Percentiles rank a stretch among this genome's conserved stretches.
These are phyloP conservation scores for Malthinus flaveolus DNA, from an alignment of 2,888 invertebrate genomes.

Conservation along the genomic window DNA sequence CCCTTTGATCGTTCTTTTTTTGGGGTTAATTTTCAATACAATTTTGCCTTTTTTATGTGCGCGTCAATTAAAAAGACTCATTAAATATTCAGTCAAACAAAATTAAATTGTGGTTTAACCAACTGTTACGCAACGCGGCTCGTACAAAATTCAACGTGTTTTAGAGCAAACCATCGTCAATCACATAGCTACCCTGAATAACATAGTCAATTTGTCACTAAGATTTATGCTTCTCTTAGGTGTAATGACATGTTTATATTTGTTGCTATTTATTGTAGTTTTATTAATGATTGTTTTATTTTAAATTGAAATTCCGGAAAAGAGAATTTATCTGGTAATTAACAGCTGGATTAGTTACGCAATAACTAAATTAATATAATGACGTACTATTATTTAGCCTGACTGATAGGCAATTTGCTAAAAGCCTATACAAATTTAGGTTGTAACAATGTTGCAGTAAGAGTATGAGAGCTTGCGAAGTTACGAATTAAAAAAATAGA, in stretches of 20 bases:
- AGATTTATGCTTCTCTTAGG: constrained; percentile 16
- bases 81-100: constrained; percentile 7
- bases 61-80: not conserved
- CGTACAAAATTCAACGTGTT: constrained; percentile 14
- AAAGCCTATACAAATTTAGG: no score
- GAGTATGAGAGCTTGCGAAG: no score
- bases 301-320: not conserved
- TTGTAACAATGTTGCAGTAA: no score
- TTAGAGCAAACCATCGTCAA: constrained; percentile 17
- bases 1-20: not conserved
- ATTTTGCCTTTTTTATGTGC: not conserved
- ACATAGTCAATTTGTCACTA: constrained; percentile 17
- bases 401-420: no score
- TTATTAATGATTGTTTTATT: not conserved
- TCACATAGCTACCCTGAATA: constrained; percentile 10
- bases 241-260: constrained; percentile 4
- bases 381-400: no score
- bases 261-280: not conserved
- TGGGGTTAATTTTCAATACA: constrained; percentile 1
- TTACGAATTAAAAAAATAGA: no score
- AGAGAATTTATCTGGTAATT: not conserved
- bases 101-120: constrained; percentile 10
- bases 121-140: constrained; percentile 12
- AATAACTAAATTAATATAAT: no score
- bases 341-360: no score